Conservation (phyloP, 2,113 vertebrate genomes). For the Petrocephalus zakoni region DNA sequence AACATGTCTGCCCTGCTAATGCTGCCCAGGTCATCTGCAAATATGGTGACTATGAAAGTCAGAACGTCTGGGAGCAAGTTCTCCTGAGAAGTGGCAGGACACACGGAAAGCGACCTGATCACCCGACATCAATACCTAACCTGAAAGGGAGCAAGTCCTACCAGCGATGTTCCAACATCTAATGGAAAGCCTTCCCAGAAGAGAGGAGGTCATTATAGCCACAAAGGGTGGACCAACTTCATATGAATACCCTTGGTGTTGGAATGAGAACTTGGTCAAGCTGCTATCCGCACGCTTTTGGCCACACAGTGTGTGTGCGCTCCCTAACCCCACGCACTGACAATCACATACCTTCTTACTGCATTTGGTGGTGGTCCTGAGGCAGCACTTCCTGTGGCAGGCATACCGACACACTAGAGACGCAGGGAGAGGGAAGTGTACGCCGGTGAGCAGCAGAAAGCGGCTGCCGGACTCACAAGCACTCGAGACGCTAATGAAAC, state of each 20-base stretch:
- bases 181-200: not conserved
- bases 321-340: not conserved
- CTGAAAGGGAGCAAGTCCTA: not conserved
- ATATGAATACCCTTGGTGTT: not conserved
- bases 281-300: not conserved
- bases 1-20: not conserved
- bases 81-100: too few relatives aligned
- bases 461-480: too few relatives aligned
- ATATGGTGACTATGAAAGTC: not conserved
- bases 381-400: conserved; percentile 96
- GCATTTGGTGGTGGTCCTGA: conserved; percentile 84
- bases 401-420: conserved; percentile 92
- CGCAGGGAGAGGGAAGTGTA: conserved; percentile 45
- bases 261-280: not conserved
- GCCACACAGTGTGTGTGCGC: not conserved
- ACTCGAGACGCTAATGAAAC: too few relatives aligned
- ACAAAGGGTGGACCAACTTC: not conserved
- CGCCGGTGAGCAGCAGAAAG: conserved; percentile 12
- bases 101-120: too few relatives aligned
- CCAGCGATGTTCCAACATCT: not conserved
- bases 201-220: not conserved
- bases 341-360: conserved; percentile 83
- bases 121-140: not conserved
- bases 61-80: too few relatives aligned
- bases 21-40: not conserved